A percentile compares a stretch with the other conserved stretches of the same genome.
Conservation (phyloP, 2,888 invertebrate genomes). For the Chymomyza amoena region DNA sequence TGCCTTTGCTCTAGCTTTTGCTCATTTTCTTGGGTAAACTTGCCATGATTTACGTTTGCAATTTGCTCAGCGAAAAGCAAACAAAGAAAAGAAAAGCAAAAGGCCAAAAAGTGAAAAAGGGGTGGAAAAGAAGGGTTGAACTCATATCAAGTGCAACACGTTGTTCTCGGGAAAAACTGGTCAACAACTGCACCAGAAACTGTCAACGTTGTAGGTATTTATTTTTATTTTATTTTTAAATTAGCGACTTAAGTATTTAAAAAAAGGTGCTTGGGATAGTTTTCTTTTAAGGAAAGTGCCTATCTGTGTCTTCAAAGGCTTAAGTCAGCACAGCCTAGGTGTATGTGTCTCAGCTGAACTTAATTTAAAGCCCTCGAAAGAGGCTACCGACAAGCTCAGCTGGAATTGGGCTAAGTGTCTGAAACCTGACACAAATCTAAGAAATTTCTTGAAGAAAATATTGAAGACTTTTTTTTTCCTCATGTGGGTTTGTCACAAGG, state of each 20-base stretch:
- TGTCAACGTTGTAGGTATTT: background rate
- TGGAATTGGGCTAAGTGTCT: no score
- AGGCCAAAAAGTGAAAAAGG: slow-evolving; percentile 12
- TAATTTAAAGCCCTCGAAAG: no score
- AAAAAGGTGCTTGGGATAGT: background rate
- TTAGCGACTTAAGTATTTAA: background rate
- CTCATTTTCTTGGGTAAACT: slow-evolving; percentile 31
- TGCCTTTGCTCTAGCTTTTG: slow-evolving; percentile 15
- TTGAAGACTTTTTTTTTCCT: no score
- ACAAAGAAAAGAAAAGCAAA: slow-evolving; percentile 3
- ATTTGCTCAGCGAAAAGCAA: slow-evolving; percentile 44
- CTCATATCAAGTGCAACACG: slow-evolving; percentile 60
- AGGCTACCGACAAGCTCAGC: no score
- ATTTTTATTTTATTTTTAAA: background rate
- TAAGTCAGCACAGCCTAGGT: no score
- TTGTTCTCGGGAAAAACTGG: slow-evolving; percentile 28
- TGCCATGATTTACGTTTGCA: slow-evolving; percentile 60
- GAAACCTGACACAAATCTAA: no score
- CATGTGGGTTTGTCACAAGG: no score
- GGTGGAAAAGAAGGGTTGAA: background rate
- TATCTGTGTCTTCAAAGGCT: no score
- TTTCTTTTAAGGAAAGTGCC: no score
- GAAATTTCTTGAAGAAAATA: no score
- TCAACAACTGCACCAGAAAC: no score
- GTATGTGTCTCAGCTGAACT: no score